phyloP scores from a whole-genome alignment of 2,113 vertebrate genomes.

The Penelope pileata region DNA sequence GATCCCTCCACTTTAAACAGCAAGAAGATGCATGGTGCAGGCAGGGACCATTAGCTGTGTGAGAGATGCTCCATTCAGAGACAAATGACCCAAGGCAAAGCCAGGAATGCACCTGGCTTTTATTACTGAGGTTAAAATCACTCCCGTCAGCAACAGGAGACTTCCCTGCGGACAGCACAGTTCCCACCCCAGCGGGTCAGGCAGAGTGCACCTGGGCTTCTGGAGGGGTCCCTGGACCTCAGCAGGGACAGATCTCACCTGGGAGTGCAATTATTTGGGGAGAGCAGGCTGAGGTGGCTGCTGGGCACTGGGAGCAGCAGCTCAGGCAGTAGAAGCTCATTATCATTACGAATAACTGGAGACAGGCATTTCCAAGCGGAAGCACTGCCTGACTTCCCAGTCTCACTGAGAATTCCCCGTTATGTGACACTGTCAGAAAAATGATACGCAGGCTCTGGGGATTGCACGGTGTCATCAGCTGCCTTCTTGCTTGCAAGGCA shows the following conservation, averaged over 20 bases:
- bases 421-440: background rate
- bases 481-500: background rate
- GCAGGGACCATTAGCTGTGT: background rate
- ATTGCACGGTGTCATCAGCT: background rate
- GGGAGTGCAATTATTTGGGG: background rate
- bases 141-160: background rate
- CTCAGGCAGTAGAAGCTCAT: background rate
- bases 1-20: background rate
- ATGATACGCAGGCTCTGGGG: background rate
- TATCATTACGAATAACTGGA: background rate
- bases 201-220: background rate
- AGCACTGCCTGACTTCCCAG: background rate
- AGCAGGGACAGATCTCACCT: background rate
- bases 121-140: background rate
- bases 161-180: background rate
- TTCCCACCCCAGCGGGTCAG: background rate
- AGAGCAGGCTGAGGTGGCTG: background rate
- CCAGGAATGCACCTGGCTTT: background rate
- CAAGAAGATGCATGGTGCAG: background rate
- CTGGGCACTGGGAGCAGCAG: background rate
- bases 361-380: background rate
- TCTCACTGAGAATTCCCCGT: background rate
- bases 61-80: background rate
- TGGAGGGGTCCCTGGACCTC: background rate
- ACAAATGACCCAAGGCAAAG: background rate